Evolutionary conservation across 1,140 invertebrate species (phyloP).

Genomic region (Macrobrachium rosenbergii): DNA sequence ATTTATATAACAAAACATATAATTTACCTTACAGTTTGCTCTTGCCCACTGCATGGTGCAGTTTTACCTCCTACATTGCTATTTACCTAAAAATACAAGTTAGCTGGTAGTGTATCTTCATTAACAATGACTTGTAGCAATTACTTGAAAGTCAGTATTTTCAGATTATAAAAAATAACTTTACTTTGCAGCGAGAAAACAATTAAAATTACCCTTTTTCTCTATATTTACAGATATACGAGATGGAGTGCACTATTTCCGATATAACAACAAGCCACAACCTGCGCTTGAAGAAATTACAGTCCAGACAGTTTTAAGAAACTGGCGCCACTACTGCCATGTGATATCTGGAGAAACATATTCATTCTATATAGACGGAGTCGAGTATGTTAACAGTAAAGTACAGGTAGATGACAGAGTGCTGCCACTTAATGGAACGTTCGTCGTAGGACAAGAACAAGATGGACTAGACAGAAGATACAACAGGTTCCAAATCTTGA

Average conservation of each 20-base stretch:
- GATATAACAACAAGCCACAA: constrained; percentile 30
- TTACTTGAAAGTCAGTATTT: not conserved
- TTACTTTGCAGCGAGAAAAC: too few species aligned
- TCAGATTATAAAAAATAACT: not conserved
- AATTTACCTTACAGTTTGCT: too few species aligned
- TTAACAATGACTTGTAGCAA: too few species aligned
- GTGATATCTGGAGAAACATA: constrained; percentile 34
- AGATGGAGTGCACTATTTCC: constrained; percentile 23
- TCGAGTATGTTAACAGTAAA: not conserved
- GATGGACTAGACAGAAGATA: constrained; percentile 3
- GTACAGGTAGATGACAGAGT: constrained; percentile 23
- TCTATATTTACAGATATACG: constrained; percentile 3
- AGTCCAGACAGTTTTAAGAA: not conserved
- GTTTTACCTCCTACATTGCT: too few species aligned
- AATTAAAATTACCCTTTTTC: not conserved
- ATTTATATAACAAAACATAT: too few species aligned
- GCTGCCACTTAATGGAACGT: constrained; percentile 4
- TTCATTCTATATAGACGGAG: constrained; percentile 18
- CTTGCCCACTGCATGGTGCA: too few species aligned
- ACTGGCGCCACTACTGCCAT: constrained; percentile 38
- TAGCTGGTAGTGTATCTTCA: too few species aligned
- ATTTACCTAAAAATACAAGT: too few species aligned
- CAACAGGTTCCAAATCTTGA: constrained; percentile 10
- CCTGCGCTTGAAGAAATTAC: not conserved
- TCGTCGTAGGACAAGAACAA: constrained; percentile 29